These are phyloP conservation scores for Hymenochirus boettgeri DNA, from an alignment of 2,113 vertebrate genomes.

Conservation along the genomic window DNA sequence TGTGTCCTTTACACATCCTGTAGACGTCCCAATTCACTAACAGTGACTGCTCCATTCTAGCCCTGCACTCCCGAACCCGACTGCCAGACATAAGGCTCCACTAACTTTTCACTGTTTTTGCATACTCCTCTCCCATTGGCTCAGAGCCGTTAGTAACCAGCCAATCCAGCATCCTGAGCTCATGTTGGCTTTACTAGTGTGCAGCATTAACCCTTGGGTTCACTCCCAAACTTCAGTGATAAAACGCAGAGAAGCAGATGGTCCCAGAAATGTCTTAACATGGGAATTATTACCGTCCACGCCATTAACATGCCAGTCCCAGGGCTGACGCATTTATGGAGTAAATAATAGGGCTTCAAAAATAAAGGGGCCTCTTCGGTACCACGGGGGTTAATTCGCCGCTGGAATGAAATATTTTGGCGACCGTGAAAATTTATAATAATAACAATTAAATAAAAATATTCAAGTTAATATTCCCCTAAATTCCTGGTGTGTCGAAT, in stretches of 20 bases:
- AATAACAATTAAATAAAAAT: neutral
- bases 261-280: neutral
- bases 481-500: neutral
- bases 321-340: too few species aligned
- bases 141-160: slow-evolving; percentile 8
- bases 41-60: slow-evolving; percentile 44
- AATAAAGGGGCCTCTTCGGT: neutral
- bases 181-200: slow-evolving; percentile 12
- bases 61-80: slow-evolving; percentile 48
- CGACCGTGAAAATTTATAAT: neutral
- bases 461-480: too few species aligned
- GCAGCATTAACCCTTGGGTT: slow-evolving; percentile 17
- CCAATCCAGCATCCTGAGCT: slow-evolving; percentile 55
- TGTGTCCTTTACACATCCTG: neutral
- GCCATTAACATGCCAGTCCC: neutral
- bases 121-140: slow-evolving; percentile 57
- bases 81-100: slow-evolving; percentile 31
- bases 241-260: neutral
- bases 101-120: slow-evolving; percentile 15
- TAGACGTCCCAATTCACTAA: neutral
- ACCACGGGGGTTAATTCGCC: neutral
- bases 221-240: neutral
- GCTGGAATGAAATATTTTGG: neutral
- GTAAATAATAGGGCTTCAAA: too few species aligned
- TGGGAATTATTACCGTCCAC: neutral